These are phyloP conservation scores for Drosophila quadrilineata DNA, from an alignment of 1,140 invertebrate species.

Conservation along the genomic window DNA sequence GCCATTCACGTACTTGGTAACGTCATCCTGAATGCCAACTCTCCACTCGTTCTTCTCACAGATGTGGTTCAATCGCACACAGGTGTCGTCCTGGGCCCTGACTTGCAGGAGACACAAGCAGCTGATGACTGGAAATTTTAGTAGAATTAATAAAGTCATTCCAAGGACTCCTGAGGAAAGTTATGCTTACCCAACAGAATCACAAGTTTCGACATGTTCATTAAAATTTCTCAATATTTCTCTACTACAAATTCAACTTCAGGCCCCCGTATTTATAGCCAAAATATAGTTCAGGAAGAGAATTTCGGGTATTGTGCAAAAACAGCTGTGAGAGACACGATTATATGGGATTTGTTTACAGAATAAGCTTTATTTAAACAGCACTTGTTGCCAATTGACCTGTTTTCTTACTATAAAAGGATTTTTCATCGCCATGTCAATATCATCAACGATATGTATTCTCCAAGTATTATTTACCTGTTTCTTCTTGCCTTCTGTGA, in stretches of 20 bases:
- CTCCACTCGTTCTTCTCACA: conserved; percentile 16
- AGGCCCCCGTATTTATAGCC: conserved; percentile 30
- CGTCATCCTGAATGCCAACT: conserved; percentile 26
- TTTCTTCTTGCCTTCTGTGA: no score
- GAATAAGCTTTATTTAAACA: no score
- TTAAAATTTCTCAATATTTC: neutral
- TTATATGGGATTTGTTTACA: no score
- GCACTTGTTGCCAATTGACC: no score
- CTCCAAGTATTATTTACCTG: no score
- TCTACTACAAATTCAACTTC: neutral
- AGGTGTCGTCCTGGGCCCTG: conserved; percentile 14
- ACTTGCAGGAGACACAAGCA: conserved; percentile 34
- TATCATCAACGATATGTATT: no score
- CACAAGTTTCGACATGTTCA: conserved; percentile 44
- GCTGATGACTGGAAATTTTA: conserved; percentile 29
- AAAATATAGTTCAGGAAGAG: neutral
- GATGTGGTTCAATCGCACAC: neutral
- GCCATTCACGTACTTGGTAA: conserved; percentile 27
- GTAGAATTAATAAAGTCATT: neutral
- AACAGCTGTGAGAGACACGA: conserved; percentile 21
- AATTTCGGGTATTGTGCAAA: neutral
- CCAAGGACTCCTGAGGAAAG: neutral
- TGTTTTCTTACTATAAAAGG: no score
- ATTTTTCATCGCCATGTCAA: no score
- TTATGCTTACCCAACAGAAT: conserved; percentile 46